Base-by-base conservation (phyloP, 2,113 vertebrate species). In the Carassius auratus region DNA sequence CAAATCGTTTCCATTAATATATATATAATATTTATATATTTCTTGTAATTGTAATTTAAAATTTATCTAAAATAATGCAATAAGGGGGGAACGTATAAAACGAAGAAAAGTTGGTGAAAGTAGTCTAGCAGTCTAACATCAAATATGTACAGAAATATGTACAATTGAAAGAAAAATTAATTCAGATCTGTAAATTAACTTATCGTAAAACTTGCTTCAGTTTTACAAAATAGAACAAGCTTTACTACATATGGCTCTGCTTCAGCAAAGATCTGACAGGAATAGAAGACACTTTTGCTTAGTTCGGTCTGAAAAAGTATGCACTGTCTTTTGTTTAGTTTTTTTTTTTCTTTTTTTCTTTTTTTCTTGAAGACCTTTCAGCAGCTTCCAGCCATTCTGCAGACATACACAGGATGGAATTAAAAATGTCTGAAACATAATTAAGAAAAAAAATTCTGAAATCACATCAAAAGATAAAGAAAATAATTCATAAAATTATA, bases 71-170 rank as follows among this genome's bases (percentile, higher is more conserved):
- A 97, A 97, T 95, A 95, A 96, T 95, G 95, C 95, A 99, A 96
- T 96, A 97, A 96, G 97, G 97, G 36, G 97, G 97, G 96, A 96
- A 96, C 95, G 96, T 98, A 99, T 96, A 98, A 98, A 98, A 98
- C 96, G 97, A 97, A 96, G 97, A 97, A 93, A 91, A 92, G 90
- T 96, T 94, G 95, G 96, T 95, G 98, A 97, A 97, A 97, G 96
- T 97, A 97, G 93, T 97, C 96, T 97, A 97, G 95, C 95, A 93
- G 95, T 96, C 96, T 96, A 97, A 96, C 97, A 96, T 97, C 95
- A 96, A 96, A 96, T 99, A 99, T 99, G 95, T 99, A 99, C 98
- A 99, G 88, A 94, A 94, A 91, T 98, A 99, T 99, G 96, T 99
- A 99, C 97, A 98, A 88, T 95, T 93, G 94, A 83, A 61, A 66